Evolutionary conservation across 2,797 vertebrate species (phyloP).

Genomic region (Brachymystax lenok): DNA sequence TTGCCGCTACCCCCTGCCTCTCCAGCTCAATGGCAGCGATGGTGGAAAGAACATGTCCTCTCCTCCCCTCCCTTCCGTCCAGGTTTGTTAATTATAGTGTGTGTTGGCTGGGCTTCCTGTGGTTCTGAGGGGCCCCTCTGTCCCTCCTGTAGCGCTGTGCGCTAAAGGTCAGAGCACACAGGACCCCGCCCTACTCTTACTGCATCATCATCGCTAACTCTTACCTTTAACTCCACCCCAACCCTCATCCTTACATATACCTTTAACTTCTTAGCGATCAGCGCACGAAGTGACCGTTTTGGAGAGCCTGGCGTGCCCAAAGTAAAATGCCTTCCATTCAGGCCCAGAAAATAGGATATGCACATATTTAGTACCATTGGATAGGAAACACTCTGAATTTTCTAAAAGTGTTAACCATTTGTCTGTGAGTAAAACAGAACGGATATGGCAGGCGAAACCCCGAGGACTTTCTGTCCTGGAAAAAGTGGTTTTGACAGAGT

Average conservation of each 20-base stretch:
- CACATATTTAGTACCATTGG: no score
- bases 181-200: not conserved
- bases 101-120: not conserved
- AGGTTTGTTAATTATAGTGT: not conserved
- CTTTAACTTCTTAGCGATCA: no score
- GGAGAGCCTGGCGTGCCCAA: no score
- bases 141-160: not conserved
- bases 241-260: not conserved
- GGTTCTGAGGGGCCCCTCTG: not conserved
- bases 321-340: no score
- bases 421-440: no score
- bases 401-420: no score
- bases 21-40: conserved; percentile 31
- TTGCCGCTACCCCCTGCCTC: not conserved
- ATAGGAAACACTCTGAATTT: no score
- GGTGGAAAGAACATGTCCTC: not conserved
- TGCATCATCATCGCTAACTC: not conserved
- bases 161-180: not conserved
- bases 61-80: not conserved
- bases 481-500: no score
- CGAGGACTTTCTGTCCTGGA: no score
- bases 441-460: no score
- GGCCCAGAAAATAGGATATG: no score
- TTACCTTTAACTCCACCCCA: not conserved
- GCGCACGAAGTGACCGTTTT: no score